Evolutionary conservation across 1,140 invertebrate genomes (phyloP), one percentile per base, ranked within the genome.

Genomic region (Bombus pyrosoma): DNA sequence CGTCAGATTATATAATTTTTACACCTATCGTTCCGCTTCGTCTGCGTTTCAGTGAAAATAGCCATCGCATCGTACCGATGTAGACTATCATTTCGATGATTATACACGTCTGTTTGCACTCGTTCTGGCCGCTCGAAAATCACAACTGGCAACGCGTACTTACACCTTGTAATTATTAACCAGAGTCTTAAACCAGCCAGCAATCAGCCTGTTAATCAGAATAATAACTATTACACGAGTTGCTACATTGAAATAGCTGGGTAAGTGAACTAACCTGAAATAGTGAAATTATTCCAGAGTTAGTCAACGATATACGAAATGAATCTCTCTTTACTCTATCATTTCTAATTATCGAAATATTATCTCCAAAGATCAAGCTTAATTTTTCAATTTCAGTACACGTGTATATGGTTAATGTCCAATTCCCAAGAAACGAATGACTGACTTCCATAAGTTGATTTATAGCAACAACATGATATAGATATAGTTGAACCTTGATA

Each of bases 1-100:
- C 68, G 13, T 12, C 37, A 10, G 34, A 59, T 81, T 81, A 81
- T 81, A 72, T 81, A 53, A 81, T 81, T 81, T 81, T 81, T 72
- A 4, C 10, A 34, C 13, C 12, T 25, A 28, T 69, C 66, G 79
- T 81, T 81, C 64, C 68, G 79, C 79, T 57, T 72, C 79, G 37
- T 12, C 28, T 72, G 13, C 34, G 66, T 13, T n/a, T n/a, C 41
- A 8, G 78, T 53, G 64, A 69, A 80, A 53, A 71, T 43, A 53
- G 25, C n/a, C 62, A 32, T 28, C 25, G 8, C 22, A 34, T 32
- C 34, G 4, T 53, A 22, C 59, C 28, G 12, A 43, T 15, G 66
- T 12, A 28, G 15, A 32, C 10, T 66, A n/a, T 64, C 10, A 78
- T 66, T 78, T 43, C 28, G 59, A 25, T n/a, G 76, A 10, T 64